A percentile compares a stretch with the other conserved stretches of the same genome.
These are phyloP conservation scores for Crotophaga sulcirostris DNA, from an alignment of 2,113 vertebrate genomes.

Conservation along the genomic window DNA sequence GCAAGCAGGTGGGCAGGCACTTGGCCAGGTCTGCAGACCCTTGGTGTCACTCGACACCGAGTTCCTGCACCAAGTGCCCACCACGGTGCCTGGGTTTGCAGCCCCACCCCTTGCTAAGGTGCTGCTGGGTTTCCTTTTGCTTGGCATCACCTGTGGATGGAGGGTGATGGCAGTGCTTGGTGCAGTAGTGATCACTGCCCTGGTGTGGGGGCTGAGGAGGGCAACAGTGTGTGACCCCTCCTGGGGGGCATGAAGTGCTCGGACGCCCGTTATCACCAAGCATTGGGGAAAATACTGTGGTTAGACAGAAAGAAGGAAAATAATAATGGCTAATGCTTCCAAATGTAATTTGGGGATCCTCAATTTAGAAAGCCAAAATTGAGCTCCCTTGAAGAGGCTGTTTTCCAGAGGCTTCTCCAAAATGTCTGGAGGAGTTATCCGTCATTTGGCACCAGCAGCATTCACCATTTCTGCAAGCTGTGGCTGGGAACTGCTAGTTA, in stretches of 20 bases:
- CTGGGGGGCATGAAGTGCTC: accelerated
- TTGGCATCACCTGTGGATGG: accelerated
- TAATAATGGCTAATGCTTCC: slow-evolving; percentile 19
- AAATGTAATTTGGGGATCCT: not conserved
- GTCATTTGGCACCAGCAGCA: not conserved
- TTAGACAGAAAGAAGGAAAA: not conserved
- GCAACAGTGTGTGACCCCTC: accelerated
- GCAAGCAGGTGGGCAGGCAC: accelerated
- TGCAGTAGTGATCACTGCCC: accelerated
- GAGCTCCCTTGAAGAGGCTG: not conserved
- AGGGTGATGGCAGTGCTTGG: accelerated
- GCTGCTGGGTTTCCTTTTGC: not conserved
- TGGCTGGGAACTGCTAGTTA: not conserved
- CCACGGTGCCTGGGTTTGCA: accelerated
- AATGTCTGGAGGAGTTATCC: not conserved
- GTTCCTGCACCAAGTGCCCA: not conserved
- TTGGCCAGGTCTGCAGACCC: accelerated
- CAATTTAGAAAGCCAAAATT: slow-evolving; percentile 32
- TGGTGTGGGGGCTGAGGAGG: not conserved
- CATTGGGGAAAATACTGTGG: not conserved
- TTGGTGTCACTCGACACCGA: accelerated
- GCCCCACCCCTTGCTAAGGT: not conserved
- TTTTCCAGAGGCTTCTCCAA: slow-evolving; percentile 53
- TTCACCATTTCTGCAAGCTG: not conserved
- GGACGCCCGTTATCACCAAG: not conserved